Percentiles rank a stretch among this genome's conserved stretches.
Conservation (phyloP, 2,113 vertebrate species). For the Microtus pennsylvanicus region DNA sequence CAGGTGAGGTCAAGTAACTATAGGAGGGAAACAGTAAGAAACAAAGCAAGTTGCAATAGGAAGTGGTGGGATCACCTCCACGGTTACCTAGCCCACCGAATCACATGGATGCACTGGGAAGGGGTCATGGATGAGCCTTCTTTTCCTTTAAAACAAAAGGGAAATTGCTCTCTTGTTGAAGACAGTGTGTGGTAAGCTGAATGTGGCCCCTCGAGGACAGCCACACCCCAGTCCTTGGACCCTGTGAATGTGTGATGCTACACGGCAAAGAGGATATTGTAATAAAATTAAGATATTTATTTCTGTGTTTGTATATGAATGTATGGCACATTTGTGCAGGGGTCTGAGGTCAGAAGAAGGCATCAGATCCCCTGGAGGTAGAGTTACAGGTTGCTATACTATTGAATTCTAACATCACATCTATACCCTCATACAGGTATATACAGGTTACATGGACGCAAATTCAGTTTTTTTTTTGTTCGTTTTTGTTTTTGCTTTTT, state of each 20-base stretch:
- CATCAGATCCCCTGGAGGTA: neutral
- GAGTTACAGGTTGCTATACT: neutral
- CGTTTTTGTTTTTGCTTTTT: no score
- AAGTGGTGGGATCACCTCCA: neutral
- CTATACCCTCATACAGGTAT: no score
- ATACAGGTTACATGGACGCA: no score
- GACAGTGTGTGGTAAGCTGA: neutral
- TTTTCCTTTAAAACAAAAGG: slow-evolving; percentile 3
- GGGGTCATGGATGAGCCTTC: neutral
- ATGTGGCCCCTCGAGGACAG: neutral
- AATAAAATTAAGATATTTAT: neutral
- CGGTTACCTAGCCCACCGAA: neutral
- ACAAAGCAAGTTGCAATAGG: neutral
- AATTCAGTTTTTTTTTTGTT: neutral
- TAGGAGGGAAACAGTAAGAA: neutral
- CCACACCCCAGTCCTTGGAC: neutral
- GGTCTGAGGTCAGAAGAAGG: neutral
- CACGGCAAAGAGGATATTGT: neutral
- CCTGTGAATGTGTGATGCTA: neutral
- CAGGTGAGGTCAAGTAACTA: neutral
- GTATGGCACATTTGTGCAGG: neutral
- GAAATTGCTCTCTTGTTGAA: neutral
- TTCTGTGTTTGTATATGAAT: neutral
- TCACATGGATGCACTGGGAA: neutral
- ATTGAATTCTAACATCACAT: no score